phyloP scores from a whole-genome alignment of 92 coral and sea anemone species.

The Porites rus region DNA sequence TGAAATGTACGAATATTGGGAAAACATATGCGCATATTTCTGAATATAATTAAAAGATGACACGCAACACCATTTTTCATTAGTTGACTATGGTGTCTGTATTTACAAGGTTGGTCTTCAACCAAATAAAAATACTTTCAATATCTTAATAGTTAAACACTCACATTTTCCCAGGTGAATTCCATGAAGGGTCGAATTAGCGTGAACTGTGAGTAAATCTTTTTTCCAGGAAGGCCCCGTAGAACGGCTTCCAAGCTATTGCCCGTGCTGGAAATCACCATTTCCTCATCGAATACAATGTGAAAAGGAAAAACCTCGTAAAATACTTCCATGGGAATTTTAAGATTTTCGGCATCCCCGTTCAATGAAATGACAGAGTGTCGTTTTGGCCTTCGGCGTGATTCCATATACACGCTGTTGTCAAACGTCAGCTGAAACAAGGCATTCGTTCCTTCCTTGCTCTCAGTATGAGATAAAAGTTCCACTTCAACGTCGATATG shows the following conservation, averaged over 20 bases:
- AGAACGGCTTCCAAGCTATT: conserved; percentile 72
- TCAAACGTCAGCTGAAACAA: conserved; percentile 75
- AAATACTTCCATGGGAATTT: conserved; percentile 85
- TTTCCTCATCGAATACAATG: conserved; percentile 75
- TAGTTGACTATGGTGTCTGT: too few relatives aligned
- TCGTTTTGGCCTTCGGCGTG: conserved; percentile 78
- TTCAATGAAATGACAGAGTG: conserved; percentile 83
- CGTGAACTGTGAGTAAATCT: conserved; percentile 63
- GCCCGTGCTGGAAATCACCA: conserved; percentile 85
- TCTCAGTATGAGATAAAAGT: conserved; percentile 69
- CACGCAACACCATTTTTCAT: too few relatives aligned
- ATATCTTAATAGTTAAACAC: conserved; percentile 18
- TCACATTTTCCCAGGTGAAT: conserved; percentile 89
- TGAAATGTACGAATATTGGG: too few relatives aligned
- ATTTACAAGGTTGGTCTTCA: too few relatives aligned
- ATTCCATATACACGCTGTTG: conserved; percentile 78
- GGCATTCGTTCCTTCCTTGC: conserved; percentile 75
- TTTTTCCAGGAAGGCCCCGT: conserved; percentile 73
- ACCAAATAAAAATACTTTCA: too few relatives aligned
- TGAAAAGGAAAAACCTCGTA: conserved; percentile 94
- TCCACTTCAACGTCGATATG: conserved; percentile 79
- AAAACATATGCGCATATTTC: too few relatives aligned
- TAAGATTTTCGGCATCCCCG: conserved; percentile 72
- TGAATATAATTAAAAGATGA: too few relatives aligned
- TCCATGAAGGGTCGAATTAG: conserved; percentile 84